Evolutionary conservation across 2,797 vertebrate species (phyloP).

Genomic region (Notolepis coatsorum): DNA sequence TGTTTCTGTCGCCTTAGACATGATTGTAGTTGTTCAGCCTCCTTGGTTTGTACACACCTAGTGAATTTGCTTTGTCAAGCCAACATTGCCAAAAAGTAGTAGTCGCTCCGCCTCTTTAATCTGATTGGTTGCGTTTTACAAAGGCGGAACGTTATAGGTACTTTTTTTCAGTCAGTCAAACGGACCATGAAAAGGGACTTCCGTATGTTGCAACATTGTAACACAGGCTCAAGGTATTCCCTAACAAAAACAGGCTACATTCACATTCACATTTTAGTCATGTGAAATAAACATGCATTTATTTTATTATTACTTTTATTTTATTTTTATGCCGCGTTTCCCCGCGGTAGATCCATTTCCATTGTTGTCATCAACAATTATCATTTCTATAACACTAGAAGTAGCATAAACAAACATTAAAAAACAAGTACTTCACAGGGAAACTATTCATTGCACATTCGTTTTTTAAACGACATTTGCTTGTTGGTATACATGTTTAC

Average conservation of each 20-base stretch:
- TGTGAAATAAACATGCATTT: too few species aligned
- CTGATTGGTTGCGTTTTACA: constrained; percentile 39
- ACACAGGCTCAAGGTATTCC: neutral
- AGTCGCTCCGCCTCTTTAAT: constrained; percentile 18
- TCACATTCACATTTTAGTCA: too few species aligned
- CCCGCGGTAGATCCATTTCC: neutral
- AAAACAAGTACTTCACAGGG: neutral
- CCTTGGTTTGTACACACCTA: neutral
- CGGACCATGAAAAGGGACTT: constrained; percentile 8
- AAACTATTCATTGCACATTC: neutral
- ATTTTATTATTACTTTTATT: too few species aligned
- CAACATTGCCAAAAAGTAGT: fast-evolving
- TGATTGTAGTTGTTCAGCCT: neutral
- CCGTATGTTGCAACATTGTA: constrained; percentile 39
- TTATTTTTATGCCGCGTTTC: too few species aligned
- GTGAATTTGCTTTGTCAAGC: constrained; percentile 15
- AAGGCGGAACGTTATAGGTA: constrained; percentile 30
- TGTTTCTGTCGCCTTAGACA: constrained; percentile 21
- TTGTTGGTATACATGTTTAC: neutral
- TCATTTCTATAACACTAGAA: neutral
- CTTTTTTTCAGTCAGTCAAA: neutral
- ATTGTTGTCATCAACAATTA: neutral
- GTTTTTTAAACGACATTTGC: neutral
- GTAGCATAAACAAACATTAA: neutral
- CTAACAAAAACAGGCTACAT: too few species aligned